Conservation (phyloP, 2,113 vertebrate species). For the Okapia johnstoni region DNA sequence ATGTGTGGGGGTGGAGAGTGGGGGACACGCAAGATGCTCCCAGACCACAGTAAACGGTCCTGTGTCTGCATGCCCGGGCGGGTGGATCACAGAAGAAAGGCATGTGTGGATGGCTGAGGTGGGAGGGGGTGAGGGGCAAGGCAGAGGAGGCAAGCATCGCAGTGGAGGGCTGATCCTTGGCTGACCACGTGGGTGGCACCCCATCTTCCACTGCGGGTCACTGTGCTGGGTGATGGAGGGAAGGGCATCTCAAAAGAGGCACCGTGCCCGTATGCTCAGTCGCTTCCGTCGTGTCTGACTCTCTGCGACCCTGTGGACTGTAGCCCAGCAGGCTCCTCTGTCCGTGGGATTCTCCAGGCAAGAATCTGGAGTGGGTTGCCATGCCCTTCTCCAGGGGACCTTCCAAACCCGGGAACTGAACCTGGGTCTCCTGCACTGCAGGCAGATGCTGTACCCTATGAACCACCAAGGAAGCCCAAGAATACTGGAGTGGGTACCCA, state of each 20-base stretch:
- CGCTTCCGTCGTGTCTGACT: not conserved
- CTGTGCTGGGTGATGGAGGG: fast-evolving
- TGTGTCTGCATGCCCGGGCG: fast-evolving
- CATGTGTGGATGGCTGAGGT: not conserved
- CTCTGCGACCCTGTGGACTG: not conserved
- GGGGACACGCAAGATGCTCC: fast-evolving
- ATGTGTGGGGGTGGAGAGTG: fast-evolving
- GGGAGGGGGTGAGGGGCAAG: no score
- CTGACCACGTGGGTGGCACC: fast-evolving
- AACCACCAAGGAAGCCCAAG: no score
- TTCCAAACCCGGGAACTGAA: no score
- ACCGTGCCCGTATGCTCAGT: fast-evolving
- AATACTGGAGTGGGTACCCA: not conserved
- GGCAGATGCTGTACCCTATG: no score
- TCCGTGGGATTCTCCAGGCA: not conserved
- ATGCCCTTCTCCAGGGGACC: no score
- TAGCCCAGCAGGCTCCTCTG: not conserved
- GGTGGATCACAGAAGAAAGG: not conserved
- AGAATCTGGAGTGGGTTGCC: fast-evolving
- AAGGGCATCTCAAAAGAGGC: not conserved
- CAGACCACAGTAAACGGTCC: fast-evolving
- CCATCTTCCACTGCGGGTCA: no score
- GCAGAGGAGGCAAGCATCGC: fast-evolving
- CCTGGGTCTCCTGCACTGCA: no score
- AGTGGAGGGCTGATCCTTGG: not conserved